A percentile compares a stretch with the other conserved stretches of the same genome.
Evolutionary conservation across 2,113 vertebrate genomes (phyloP).

Genomic region (Marmota monax): DNA sequence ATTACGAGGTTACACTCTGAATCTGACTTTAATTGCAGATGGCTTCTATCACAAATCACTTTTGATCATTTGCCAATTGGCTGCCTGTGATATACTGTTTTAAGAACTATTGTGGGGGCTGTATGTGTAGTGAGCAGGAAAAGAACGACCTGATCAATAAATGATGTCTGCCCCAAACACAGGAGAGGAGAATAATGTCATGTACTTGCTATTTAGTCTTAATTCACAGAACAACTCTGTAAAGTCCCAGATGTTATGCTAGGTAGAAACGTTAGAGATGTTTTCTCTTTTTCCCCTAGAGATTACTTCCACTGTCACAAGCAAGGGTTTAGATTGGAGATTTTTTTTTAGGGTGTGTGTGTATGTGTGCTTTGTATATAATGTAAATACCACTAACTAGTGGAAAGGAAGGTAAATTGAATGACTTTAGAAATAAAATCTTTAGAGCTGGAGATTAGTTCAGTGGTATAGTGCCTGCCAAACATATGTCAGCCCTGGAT

Average conservation of each 20-base stretch:
- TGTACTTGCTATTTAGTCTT: not conserved
- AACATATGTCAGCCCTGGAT: not conserved
- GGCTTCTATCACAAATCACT: not conserved
- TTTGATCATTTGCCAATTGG: not conserved
- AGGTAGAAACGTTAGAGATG: not conserved
- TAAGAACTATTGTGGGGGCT: not conserved
- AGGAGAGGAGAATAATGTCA: not conserved
- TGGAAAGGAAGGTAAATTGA: not conserved
- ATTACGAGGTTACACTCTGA: conserved; percentile 24
- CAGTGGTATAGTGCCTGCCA: not conserved
- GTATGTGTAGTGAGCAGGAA: not conserved
- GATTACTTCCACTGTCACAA: not conserved
- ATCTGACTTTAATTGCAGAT: not conserved
- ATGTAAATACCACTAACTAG: not conserved
- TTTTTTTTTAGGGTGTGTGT: too few species aligned
- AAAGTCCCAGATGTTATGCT: not conserved
- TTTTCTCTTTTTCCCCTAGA: not conserved
- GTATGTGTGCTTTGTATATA: not conserved
- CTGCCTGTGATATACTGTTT: not conserved
- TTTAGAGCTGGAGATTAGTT: not conserved
- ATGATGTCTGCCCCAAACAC: not conserved
- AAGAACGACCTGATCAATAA: not conserved
- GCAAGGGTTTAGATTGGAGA: not conserved
- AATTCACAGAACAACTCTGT: not conserved
- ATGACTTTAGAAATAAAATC: not conserved